phyloP scores from a whole-genome alignment of 2,113 vertebrate genomes.

The Tragelaphus buxtoni region DNA sequence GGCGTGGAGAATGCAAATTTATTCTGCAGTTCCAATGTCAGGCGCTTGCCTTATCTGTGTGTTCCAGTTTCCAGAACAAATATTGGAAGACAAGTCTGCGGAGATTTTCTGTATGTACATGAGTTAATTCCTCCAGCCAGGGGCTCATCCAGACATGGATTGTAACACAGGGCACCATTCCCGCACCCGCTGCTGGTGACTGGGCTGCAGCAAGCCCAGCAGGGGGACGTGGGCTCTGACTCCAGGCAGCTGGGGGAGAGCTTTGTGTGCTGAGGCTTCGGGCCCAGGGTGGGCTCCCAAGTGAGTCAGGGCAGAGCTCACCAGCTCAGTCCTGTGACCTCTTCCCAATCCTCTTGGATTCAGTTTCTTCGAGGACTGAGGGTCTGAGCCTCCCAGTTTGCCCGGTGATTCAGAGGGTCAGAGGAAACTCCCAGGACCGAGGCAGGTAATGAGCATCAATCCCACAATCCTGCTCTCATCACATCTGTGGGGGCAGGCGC shows the following conservation, averaged over 20 bases:
- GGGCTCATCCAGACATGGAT: constrained; percentile 20
- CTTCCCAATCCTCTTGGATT: neutral
- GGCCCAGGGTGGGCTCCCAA: neutral
- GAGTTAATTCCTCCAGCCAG: constrained; percentile 44
- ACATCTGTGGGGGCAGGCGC: accelerated
- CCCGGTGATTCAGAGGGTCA: neutral
- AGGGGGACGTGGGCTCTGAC: neutral
- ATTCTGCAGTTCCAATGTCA: constrained; percentile 1
- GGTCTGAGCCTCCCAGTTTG: too few relatives aligned
- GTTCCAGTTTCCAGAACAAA: constrained; percentile 72
- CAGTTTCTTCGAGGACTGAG: accelerated
- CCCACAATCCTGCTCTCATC: neutral
- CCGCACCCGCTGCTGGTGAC: neutral
- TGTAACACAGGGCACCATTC: constrained; percentile 38
- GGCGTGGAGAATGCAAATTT: constrained; percentile 54
- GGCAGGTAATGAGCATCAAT: accelerated
- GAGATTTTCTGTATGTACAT: constrained; percentile 41
- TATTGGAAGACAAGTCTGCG: constrained; percentile 59
- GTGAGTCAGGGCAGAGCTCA: neutral
- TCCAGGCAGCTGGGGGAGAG: neutral
- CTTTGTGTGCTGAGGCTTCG: neutral
- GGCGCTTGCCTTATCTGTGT: constrained; percentile 45
- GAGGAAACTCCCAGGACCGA: too few relatives aligned
- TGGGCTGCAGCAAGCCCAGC: accelerated
- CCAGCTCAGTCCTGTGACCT: neutral